Evolutionary conservation across 2,113 vertebrate genomes (phyloP), one percentile per base, ranked within the genome.

Genomic region (Eudyptes chrysolophus): DNA sequence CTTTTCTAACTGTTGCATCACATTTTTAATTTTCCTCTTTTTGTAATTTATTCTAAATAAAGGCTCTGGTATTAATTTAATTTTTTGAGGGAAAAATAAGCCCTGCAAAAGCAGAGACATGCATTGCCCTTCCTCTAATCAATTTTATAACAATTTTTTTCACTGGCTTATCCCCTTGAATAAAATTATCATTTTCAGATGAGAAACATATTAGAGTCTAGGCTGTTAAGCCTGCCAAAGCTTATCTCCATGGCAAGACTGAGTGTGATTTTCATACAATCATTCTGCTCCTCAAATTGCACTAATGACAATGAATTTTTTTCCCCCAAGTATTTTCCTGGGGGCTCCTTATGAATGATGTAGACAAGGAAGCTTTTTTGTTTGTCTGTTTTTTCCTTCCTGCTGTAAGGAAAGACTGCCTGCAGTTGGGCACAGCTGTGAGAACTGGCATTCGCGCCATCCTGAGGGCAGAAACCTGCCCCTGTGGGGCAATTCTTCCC

Each of bases 11-110:
- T 61, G 52, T 93, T 92, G 46, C 38, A 89, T 87, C 84, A 85
- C 55, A 72, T 92, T 87, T 96, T 93, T 78, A 75, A 92, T 92
- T 90, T 87, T 48, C 36, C 3, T 83, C 11, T 87, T 32, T 81
- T 88, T 90, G 29, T 86, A 81, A 86, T 92, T 94, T 69, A 83
- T 42, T 86, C 25, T 90, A 95, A 96, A 94, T 87, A 95, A 96
- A 72, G 44, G 11, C 18, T 86, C 64, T 96, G 42, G 19, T 84
- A 92, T 87, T 94, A 94, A 94, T 91, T 96, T 93, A 57, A 21
- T 9, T 83, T 82, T 93, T 86, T 58, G 57, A 80, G n/a, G 84
- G 55, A 83, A 78, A 90, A 97, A 93, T 51, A 93, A 95, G 42
- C 13, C 13, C 54, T 57, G 30, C 38, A 71, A 92, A 90, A 89